Percentiles rank a stretch among this genome's conserved stretches.
These are phyloP conservation scores for Mycteria americana DNA, from an alignment of 2,797 vertebrate species.

Conservation along the genomic window DNA sequence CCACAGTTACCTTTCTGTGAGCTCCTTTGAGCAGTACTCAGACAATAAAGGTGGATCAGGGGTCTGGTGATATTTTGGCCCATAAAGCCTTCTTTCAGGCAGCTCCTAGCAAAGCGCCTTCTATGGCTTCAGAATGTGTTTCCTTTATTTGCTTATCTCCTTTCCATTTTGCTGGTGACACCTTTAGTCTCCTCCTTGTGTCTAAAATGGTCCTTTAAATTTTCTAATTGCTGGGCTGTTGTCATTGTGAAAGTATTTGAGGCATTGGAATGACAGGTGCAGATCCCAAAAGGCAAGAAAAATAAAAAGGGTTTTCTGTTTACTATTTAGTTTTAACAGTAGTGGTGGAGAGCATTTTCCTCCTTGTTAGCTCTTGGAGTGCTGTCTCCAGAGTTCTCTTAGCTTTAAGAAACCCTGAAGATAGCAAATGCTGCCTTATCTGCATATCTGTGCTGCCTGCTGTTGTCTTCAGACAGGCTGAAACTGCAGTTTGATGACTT, in stretches of 20 bases:
- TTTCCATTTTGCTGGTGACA: background rate
- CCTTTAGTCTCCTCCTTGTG: background rate
- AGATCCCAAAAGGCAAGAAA: background rate
- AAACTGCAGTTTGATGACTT: background rate
- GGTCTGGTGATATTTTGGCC: background rate
- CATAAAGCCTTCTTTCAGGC: background rate
- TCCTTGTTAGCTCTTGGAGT: background rate
- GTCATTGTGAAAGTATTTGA: background rate
- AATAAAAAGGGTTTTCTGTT: background rate
- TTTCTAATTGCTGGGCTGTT: background rate
- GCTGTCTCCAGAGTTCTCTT: background rate
- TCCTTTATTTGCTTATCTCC: background rate
- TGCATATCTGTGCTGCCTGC: background rate
- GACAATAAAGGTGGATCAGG: background rate
- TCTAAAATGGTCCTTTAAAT: background rate
- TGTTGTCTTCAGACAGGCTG: background rate
- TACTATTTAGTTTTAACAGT: background rate
- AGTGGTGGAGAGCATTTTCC: background rate
- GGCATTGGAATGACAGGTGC: background rate
- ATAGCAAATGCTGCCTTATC: background rate
- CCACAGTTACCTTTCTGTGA: background rate
- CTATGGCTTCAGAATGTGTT: background rate
- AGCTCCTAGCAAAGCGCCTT: background rate
- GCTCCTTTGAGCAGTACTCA: background rate
- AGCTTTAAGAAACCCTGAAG: background rate